phyloP scores from a whole-genome alignment of 2,797 vertebrate genomes.

The Diglossa cyanea region DNA sequence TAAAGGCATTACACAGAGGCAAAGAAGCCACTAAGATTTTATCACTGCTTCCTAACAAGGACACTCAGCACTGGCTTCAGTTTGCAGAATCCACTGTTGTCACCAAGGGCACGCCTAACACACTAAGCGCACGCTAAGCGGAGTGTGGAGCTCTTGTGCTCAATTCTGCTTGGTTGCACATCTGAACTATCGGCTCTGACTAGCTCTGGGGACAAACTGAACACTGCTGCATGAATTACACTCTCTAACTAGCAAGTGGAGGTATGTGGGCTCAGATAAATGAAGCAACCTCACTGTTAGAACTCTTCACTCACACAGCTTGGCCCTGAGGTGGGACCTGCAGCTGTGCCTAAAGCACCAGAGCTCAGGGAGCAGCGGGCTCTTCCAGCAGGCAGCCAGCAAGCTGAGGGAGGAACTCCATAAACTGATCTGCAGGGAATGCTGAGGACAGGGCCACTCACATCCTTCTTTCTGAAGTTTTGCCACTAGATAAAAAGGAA shows the following conservation, averaged over 20 bases:
- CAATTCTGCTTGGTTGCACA: background rate
- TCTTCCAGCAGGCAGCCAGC: background rate
- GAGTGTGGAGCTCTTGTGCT: background rate
- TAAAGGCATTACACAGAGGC: background rate
- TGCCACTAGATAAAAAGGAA: background rate
- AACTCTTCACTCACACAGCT: background rate
- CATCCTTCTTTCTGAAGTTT: background rate
- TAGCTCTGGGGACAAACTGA: background rate
- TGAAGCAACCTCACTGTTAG: background rate
- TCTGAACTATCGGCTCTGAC: background rate
- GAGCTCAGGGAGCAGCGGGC: background rate
- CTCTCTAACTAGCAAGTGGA: background rate
- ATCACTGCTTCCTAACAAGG: background rate
- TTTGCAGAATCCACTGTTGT: background rate
- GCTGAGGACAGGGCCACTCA: background rate
- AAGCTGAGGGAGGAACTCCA: background rate
- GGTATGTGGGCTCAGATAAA: background rate
- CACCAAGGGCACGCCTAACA: accelerated
- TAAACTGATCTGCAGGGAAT: background rate
- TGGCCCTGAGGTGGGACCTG: background rate
- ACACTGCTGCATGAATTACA: background rate
- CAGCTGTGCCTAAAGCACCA: accelerated
- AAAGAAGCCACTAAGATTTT: background rate
- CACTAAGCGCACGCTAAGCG: background rate
- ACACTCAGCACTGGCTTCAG: background rate